phyloP scores from a whole-genome alignment of 2,113 vertebrate species.

The Pristiophorus japonicus region DNA sequence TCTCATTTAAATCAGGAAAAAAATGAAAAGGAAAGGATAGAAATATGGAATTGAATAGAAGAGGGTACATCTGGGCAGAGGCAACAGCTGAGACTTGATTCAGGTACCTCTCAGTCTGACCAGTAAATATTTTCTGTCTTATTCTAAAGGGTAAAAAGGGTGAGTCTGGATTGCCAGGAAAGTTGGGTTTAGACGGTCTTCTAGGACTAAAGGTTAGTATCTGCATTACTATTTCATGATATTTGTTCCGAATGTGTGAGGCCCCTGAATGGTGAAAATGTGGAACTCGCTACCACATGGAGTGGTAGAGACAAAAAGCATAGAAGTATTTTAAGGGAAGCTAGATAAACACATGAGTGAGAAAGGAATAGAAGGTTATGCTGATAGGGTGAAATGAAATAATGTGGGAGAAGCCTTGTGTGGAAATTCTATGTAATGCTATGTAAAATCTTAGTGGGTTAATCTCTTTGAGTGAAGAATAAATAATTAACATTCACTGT shows the following conservation, averaged over 20 bases:
- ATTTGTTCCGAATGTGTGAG: too few relatives aligned
- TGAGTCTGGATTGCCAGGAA: constrained; percentile 59
- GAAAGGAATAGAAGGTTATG: neutral
- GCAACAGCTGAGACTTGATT: neutral
- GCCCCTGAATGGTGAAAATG: neutral
- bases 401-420: neutral
- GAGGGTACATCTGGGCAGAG: neutral
- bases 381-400: neutral
- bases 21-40: neutral
- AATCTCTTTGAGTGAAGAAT: neutral
- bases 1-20: neutral
- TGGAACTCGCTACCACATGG: neutral
- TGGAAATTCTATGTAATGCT: neutral
- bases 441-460: neutral
- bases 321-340: neutral
- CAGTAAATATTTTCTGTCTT: constrained; percentile 36
- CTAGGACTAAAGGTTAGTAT: constrained; percentile 64
- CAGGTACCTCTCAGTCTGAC: neutral
- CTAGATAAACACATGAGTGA: neutral
- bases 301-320: neutral
- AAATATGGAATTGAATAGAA: neutral
- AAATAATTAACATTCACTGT: neutral
- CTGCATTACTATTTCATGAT: neutral
- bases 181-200: constrained; percentile 58
- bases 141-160: constrained; percentile 65